These are phyloP conservation scores for Phainopepla nitens DNA, from an alignment of 2,113 vertebrate genomes.

Conservation along the genomic window DNA sequence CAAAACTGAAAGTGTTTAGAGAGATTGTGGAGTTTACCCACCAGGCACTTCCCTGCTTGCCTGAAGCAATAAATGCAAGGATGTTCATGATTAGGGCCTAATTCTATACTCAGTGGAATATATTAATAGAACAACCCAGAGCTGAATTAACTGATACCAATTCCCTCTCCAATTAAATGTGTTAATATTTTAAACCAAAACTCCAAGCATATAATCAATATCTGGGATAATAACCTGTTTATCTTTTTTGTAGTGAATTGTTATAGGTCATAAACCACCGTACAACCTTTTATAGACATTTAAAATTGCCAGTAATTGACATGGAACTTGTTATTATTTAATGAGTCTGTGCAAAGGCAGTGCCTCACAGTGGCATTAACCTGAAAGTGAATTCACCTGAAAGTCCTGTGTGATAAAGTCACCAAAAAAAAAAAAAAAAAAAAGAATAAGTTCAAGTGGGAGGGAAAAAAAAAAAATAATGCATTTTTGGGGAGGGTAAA, in stretches of 20 bases:
- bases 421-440: neutral
- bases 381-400: neutral
- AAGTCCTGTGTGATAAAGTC: neutral
- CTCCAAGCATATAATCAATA: conserved; percentile 12
- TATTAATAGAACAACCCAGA: neutral
- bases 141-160: neutral
- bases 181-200: neutral
- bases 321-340: neutral
- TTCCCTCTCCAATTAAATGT: neutral
- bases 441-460: neutral
- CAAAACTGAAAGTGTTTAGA: neutral
- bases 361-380: neutral
- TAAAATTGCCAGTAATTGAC: neutral
- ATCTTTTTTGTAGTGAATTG: neutral
- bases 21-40: neutral
- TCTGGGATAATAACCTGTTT: neutral
- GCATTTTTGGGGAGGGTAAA: neutral
- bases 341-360: neutral
- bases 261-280: neutral
- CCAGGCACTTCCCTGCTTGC: neutral
- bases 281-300: neutral
- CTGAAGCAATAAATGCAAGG: neutral
- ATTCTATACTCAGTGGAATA: neutral
- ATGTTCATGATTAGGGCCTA: neutral
- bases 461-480: neutral